A percentile compares a stretch with the other conserved stretches of the same genome.
Evolutionary conservation across 2,888 invertebrate genomes (phyloP).

Genomic region (Stenchaetothrips biformis): DNA sequence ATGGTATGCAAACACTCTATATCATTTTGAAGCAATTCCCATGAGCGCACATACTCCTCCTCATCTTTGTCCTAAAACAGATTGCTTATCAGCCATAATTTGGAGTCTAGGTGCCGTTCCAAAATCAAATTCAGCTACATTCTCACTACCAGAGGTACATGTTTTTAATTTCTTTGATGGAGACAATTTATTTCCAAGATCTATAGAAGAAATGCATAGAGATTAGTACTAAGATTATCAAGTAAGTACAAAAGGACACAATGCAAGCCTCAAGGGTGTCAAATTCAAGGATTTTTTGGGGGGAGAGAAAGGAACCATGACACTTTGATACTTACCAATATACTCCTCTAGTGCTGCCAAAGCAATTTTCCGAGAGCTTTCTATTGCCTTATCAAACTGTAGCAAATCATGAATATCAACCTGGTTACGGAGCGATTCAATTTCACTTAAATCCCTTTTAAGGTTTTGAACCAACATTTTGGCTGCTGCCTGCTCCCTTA

Average conservation of each 20-base stretch:
- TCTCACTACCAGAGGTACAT: background rate
- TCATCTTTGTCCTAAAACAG: constrained; percentile 11
- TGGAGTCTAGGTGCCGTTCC: background rate
- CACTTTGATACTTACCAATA: constrained; percentile 51
- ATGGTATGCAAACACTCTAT: constrained; percentile 63
- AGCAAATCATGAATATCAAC: constrained; percentile 57
- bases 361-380: constrained; percentile 57
- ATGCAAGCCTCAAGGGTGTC: too few relatives aligned
- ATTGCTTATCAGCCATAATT: background rate
- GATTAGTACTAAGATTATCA: too few relatives aligned
- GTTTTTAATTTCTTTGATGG: background rate
- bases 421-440: constrained; percentile 61
- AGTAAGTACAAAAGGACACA: background rate
- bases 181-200: background rate
- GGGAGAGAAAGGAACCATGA: too few relatives aligned
- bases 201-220: background rate
- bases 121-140: background rate
- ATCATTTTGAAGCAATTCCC: constrained; percentile 44
- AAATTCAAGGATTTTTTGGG: background rate
- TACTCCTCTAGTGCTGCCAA: constrained; percentile 63
- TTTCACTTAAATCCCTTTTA: constrained; percentile 52
- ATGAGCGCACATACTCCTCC: constrained; percentile 27
- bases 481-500: background rate
- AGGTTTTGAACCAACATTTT: background rate
- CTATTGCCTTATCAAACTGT: constrained; percentile 63